Evolutionary conservation across 2,888 invertebrate species (phyloP).

Genomic region (Cerceris rybyensis): DNA sequence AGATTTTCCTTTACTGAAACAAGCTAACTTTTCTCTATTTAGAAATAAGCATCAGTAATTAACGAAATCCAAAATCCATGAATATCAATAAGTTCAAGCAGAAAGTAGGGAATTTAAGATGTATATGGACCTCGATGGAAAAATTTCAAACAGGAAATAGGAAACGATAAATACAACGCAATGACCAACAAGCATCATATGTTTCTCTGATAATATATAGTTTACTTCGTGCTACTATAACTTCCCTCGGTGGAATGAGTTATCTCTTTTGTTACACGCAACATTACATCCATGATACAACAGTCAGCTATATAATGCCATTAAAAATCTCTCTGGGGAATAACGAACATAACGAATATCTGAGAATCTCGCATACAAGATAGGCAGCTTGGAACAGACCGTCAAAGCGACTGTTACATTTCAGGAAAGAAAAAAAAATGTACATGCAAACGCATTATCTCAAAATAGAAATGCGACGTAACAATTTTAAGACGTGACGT

Average conservation of each 20-base stretch:
- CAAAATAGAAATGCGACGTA: not conserved
- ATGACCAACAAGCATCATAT: not conserved
- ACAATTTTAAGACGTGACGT: no score
- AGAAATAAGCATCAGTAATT: no score
- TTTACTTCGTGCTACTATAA: not conserved
- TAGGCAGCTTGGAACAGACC: no score
- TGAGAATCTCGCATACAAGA: not conserved
- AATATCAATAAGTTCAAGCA: no score
- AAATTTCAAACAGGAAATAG: no score
- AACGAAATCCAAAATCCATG: no score
- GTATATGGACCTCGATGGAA: no score
- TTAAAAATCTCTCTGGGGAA: not conserved
- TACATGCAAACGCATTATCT: not conserved
- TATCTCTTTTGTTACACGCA: not conserved
- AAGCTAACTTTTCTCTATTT: no score
- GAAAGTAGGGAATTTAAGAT: no score
- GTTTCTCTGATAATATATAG: not conserved
- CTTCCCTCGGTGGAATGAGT: not conserved
- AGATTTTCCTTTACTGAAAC: no score
- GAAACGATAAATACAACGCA: no score
- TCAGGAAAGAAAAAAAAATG: not conserved
- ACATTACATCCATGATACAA: not conserved
- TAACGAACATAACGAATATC: not conserved
- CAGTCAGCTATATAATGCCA: not conserved
- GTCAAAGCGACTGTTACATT: not conserved